Conservation (phyloP, 1,140 invertebrate genomes). For the Wasmannia auropunctata region DNA sequence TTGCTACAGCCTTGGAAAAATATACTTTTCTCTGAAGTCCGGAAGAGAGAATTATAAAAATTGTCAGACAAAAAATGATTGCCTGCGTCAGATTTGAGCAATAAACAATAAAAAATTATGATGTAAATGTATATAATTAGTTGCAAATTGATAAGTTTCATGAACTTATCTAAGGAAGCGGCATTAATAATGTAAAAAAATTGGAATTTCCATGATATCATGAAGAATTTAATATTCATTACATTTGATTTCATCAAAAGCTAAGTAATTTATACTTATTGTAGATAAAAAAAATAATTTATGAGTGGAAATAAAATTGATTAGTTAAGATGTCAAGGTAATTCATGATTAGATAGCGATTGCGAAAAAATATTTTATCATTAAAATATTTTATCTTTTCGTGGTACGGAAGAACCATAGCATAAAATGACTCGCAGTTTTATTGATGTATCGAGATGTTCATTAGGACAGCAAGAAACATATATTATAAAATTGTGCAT, state of each 20-base stretch:
- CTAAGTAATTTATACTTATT: not conserved
- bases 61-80: not conserved
- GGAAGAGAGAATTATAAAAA: slow-evolving; percentile 4
- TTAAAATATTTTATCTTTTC: not conserved
- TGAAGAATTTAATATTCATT: not conserved
- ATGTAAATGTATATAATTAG: not conserved
- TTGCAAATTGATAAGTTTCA: not conserved
- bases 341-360: slow-evolving; percentile 15
- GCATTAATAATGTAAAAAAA: not conserved
- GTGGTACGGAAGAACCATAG: not conserved
- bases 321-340: not conserved
- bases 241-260: not conserved
- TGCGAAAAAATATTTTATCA: not conserved
- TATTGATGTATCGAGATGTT: not conserved
- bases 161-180: not conserved
- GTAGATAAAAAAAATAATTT: not conserved
- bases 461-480: not conserved
- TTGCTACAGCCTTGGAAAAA: not conserved
- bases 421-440: not conserved
- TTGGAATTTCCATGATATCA: not conserved
- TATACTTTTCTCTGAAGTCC: not conserved
- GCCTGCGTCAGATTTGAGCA: not conserved
- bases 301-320: not conserved
- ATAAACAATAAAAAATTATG: not conserved
- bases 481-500: not conserved